Percentiles rank a stretch among this genome's conserved stretches.
phyloP scores from a whole-genome alignment of 2,888 invertebrate species.

The Ditula angustiorana region DNA sequence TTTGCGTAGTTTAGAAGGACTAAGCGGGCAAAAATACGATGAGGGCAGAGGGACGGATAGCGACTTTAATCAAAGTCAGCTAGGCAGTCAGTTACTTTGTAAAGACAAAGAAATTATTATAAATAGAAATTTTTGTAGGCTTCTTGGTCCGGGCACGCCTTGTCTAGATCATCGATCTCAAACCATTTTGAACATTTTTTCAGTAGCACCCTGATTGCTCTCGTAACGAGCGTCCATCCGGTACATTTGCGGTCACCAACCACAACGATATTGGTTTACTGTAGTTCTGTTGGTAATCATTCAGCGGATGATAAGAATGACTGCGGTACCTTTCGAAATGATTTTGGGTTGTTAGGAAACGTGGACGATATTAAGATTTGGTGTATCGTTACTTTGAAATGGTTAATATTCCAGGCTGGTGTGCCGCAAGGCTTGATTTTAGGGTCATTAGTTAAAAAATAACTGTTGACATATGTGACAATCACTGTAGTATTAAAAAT shows the following conservation, averaged over 20 bases:
- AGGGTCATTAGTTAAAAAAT: background rate
- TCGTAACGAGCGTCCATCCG: conserved; percentile 23
- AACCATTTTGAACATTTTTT: conserved; percentile 17
- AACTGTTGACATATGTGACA: no score
- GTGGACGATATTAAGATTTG: background rate
- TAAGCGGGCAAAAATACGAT: no score
- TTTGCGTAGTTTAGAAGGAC: no score
- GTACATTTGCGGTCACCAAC: conserved; percentile 24
- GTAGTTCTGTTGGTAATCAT: conserved; percentile 11
- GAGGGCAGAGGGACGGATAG: no score
- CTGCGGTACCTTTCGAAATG: conserved; percentile 16
- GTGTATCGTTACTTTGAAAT: background rate
- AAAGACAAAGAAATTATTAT: no score
- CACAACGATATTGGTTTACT: conserved; percentile 35
- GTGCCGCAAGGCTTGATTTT: background rate
- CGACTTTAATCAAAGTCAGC: no score
- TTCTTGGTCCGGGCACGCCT: background rate
- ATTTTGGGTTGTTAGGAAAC: background rate
- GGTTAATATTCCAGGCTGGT: background rate
- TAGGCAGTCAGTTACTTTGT: no score
- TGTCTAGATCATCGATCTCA: background rate
- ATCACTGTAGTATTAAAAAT: no score
- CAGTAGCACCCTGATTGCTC: conserved; percentile 30
- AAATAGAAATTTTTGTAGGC: background rate
- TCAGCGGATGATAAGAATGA: conserved; percentile 6